phyloP scores from a whole-genome alignment of 2,888 invertebrate genomes.

The Yponomeuta cagnagella region DNA sequence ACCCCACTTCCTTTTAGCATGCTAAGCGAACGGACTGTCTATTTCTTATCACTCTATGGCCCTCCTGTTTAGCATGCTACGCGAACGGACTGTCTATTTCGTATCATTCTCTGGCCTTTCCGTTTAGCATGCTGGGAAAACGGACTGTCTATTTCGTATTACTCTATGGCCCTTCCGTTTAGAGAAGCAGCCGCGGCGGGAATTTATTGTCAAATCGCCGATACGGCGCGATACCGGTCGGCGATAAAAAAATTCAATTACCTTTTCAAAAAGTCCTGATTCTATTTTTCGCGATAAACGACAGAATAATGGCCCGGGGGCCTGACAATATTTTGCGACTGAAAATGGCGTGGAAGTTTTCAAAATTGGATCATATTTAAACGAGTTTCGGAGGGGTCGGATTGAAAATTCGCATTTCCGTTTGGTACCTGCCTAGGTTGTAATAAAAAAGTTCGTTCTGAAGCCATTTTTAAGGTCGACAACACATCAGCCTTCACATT shows the following conservation, averaged over 20 bases:
- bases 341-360: not conserved
- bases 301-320: not conserved
- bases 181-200: not conserved
- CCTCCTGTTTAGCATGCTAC: too few relatives aligned
- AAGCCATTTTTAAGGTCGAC: too few relatives aligned
- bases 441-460: too few relatives aligned
- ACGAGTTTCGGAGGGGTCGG: not conserved
- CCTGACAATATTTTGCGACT: not conserved
- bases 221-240: conserved; percentile 3
- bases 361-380: not conserved
- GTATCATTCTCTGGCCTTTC: too few relatives aligned
- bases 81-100: too few relatives aligned
- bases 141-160: not conserved
- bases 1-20: too few relatives aligned
- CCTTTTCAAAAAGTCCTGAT: not conserved
- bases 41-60: too few relatives aligned
- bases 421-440: too few relatives aligned
- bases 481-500: too few relatives aligned
- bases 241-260: not conserved
- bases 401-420: too few relatives aligned
- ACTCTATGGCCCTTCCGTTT: not conserved
- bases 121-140: not conserved
- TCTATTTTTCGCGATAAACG: not conserved
- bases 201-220: conserved; percentile 9
- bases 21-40: too few relatives aligned